Evolutionary conservation across 2,797 vertebrate genomes (phyloP).

Genomic region (Erithacus rubecula): DNA sequence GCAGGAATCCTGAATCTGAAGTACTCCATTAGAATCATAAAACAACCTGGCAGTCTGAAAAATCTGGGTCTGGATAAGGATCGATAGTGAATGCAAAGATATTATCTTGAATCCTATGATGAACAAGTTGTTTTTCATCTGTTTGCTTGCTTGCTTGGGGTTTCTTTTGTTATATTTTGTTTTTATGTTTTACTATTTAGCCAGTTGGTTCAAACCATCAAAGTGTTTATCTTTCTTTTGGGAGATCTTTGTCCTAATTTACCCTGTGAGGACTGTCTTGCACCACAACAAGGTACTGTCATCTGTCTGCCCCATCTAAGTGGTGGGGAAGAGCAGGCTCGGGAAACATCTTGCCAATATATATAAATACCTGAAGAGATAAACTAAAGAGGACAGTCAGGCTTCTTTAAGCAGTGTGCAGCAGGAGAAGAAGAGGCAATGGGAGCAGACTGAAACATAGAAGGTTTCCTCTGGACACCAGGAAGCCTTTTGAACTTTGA

Average conservation of each 20-base stretch:
- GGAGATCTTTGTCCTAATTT: not conserved
- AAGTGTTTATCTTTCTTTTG: not conserved
- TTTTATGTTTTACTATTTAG: not conserved
- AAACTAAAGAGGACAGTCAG: accelerated
- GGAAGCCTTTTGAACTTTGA: not conserved
- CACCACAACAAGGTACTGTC: not conserved
- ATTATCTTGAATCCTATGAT: not conserved
- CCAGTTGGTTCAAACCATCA: not conserved
- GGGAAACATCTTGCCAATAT: not conserved
- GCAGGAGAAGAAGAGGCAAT: not conserved
- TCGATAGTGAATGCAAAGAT: not conserved
- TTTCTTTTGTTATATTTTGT: not conserved
- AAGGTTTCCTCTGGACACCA: not conserved
- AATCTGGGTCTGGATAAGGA: not conserved
- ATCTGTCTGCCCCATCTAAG: not conserved
- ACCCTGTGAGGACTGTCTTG: not conserved
- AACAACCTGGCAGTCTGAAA: not conserved
- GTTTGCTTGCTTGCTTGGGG: not conserved
- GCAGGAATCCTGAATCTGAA: not conserved
- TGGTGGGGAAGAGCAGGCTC: not conserved
- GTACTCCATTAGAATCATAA: not conserved
- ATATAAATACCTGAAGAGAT: not conserved
- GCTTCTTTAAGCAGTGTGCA: not conserved
- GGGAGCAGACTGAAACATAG: not conserved
- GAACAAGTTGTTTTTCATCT: not conserved